A percentile compares a stretch with the other conserved stretches of the same genome.
Conservation (phyloP, 2,113 vertebrate species). For the Pandion haliaetus region DNA sequence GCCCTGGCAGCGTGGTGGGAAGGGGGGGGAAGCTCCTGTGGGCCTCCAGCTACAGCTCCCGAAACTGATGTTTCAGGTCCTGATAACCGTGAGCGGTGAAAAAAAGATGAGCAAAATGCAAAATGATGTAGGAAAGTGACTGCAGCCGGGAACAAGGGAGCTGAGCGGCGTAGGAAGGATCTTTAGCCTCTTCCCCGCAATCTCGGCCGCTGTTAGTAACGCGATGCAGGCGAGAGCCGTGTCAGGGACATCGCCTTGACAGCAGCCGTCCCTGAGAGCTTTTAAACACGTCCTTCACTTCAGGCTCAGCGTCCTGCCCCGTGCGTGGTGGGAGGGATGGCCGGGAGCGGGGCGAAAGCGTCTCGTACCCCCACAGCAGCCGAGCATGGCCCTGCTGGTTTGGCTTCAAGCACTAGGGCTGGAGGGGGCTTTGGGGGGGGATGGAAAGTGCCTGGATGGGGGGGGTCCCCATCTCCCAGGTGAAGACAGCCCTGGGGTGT, state of each 20-base stretch:
- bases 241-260: constrained; percentile 32
- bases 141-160: not conserved
- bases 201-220: not conserved
- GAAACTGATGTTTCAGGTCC: not conserved
- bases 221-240: not conserved
- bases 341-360: fast-evolving
- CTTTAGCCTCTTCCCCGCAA: not conserved
- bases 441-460: fast-evolving
- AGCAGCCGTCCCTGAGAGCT: not conserved
- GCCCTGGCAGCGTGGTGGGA: not conserved
- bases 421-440: not conserved
- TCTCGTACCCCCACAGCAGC: not conserved
- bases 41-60: not conserved
- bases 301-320: not conserved
- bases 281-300: not conserved
- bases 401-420: fast-evolving
- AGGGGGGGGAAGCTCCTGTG: fast-evolving
- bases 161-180: not conserved
- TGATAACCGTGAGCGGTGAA: not conserved
- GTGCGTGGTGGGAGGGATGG: fast-evolving
- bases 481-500: not conserved
- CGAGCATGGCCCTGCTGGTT: fast-evolving
- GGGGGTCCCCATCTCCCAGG: not conserved
- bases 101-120: not conserved
- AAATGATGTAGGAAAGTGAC: not conserved